Evolutionary conservation across 2,797 vertebrate species (phyloP), one percentile per base, ranked within the genome.

Genomic region (Gadopsis marmoratus): DNA sequence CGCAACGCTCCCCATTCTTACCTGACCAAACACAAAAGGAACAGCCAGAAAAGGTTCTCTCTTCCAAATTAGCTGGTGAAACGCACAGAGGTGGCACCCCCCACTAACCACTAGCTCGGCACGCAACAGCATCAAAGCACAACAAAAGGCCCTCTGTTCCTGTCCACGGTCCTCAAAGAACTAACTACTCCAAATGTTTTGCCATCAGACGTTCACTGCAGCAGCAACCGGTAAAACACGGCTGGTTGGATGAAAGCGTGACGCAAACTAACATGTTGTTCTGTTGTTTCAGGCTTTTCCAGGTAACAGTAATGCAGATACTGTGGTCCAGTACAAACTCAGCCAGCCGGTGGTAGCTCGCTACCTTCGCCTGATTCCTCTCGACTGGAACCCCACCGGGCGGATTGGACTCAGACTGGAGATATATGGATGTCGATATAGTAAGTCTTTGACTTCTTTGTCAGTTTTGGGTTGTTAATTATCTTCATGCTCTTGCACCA

Each of bases 221-320:
- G 50, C 39, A 59, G 64, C 23, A 50, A n/a, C 41, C 39, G 16
- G 37, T 19, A 3, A 10, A 63, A 50, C 21, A 35, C 16, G 5
- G 4, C n/a, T 60, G 26, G 7, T 33, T 60, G 7, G 8, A 41
- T 58, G 10, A 39, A 19, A 48, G 37, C 65, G 23, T 23, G 2
- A 54, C 16, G n/a, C 3, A 26, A 75, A 45, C 45, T 1, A 56
- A 69, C 19, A 47, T 53, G 8, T 81, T 11, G 14, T 35, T 63
- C 29, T 93, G 26, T 90, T 50, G 69, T 88, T 88, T 0, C 87
- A 99, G 98, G 94, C 95, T 31, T 97, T 99, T 84, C 88, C 94
- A 60, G 98, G 98, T 21, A 99, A 99, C 92, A 96, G 87, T 37
- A 97, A 99, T 0, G 95, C 97, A 1, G 98, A 99, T 85, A 94